Percentiles rank a stretch among this genome's conserved stretches.
These are phyloP conservation scores for Platyscapa corneri DNA, from an alignment of 1,140 invertebrate genomes.

Conservation along the genomic window DNA sequence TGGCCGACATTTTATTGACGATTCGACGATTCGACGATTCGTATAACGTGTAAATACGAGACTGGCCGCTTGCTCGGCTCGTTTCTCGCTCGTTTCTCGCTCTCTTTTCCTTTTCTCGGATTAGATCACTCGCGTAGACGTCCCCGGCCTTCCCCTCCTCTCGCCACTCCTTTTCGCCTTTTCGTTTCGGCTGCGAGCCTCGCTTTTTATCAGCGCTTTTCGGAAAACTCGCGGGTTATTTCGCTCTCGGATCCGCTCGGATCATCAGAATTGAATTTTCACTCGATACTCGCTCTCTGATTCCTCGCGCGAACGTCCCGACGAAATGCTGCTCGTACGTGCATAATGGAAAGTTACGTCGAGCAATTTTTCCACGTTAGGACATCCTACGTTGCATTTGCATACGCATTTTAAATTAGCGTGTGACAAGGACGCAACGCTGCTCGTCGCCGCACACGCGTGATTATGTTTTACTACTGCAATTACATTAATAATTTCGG, in stretches of 20 bases:
- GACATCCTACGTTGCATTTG: background rate
- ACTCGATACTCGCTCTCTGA: no score
- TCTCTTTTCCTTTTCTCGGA: no score
- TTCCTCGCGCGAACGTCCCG: background rate
- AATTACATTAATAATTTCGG: background rate
- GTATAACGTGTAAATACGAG: background rate
- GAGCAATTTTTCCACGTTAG: background rate
- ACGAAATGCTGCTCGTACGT: background rate
- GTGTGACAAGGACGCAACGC: background rate
- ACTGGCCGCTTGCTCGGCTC: background rate
- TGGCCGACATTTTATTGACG: background rate
- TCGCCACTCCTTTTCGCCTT: no score
- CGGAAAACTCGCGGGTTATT: no score
- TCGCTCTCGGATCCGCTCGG: no score
- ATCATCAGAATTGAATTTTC: no score
- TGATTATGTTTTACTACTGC: background rate
- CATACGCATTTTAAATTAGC: background rate
- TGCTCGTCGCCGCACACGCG: background rate
- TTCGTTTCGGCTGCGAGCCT: no score
- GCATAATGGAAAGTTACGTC: background rate
- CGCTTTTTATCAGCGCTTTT: no score
- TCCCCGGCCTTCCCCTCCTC: no score
- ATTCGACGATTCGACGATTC: constrained; percentile 19
- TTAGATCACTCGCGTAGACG: background rate
- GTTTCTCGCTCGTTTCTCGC: background rate